These are phyloP conservation scores for Okapia johnstoni DNA, from an alignment of 2,113 vertebrate species.

Conservation along the genomic window DNA sequence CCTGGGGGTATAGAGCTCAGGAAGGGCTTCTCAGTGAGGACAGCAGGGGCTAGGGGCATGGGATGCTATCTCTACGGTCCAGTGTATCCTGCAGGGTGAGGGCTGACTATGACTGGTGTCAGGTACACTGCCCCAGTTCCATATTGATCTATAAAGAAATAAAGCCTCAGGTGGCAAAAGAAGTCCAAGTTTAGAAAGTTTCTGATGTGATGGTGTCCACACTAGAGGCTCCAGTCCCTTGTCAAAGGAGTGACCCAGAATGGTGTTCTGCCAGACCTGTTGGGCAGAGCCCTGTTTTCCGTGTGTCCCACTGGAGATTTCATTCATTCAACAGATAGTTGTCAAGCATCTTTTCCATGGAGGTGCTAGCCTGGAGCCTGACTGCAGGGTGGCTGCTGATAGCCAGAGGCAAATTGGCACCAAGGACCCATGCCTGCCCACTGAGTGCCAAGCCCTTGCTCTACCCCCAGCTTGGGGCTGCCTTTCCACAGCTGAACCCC, in stretches of 20 bases:
- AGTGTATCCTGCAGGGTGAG: not conserved
- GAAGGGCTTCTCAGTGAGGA: not conserved
- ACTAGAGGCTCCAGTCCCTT: not conserved
- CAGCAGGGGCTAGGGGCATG: not conserved
- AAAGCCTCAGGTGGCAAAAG: not conserved
- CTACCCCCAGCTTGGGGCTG: not conserved
- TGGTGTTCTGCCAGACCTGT: not conserved
- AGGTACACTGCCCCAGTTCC: not conserved
- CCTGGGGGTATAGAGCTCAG: not conserved
- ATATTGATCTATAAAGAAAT: not conserved
- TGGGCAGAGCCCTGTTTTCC: not conserved
- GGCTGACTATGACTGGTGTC: not conserved
- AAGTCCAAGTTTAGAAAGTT: not conserved
- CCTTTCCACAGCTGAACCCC: not conserved
- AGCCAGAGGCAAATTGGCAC: not conserved
- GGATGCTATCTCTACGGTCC: not conserved
- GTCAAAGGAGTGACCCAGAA: not conserved
- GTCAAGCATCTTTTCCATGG: not conserved
- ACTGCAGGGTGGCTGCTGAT: not conserved
- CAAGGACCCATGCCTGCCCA: not conserved
- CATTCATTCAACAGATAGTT: not conserved
- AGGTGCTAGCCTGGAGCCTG: not conserved
- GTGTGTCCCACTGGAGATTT: not conserved
- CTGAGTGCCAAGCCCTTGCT: not conserved
- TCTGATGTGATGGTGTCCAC: not conserved